phyloP scores from a whole-genome alignment of 2,797 vertebrate genomes.

The Alfaro cultratus region DNA sequence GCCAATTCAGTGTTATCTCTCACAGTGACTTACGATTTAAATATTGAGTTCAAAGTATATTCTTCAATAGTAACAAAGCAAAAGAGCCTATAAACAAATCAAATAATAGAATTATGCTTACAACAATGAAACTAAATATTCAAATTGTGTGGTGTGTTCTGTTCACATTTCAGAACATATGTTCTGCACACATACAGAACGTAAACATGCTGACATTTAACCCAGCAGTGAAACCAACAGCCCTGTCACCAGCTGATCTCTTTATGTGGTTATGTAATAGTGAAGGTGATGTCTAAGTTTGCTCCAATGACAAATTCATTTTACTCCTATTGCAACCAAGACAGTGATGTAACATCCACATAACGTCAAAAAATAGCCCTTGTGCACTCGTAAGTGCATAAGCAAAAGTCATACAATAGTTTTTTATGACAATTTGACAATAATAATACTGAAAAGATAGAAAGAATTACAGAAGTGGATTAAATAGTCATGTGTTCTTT shows the following conservation, averaged over 20 bases:
- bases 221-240: background rate
- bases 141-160: background rate
- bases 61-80: background rate
- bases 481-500: background rate
- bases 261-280: background rate
- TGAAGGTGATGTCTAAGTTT: background rate
- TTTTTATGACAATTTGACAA: background rate
- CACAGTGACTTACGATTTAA: background rate
- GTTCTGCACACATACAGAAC: background rate
- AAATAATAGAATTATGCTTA: background rate
- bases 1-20: background rate
- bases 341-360: constrained; percentile 42
- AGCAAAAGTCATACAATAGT: background rate
- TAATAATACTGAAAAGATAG: background rate
- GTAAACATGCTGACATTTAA: background rate
- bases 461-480: background rate
- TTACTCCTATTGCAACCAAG: constrained; percentile 27
- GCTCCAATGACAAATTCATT: constrained; percentile 11
- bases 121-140: background rate
- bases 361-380: constrained; percentile 22
- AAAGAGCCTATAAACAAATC: background rate
- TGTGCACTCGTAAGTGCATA: background rate
- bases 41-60: background rate
- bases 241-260: background rate
- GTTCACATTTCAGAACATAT: background rate